A percentile compares a stretch with the other conserved stretches of the same genome.
Evolutionary conservation across 2,113 vertebrate species (phyloP).

Genomic region (Crotalus horridus): DNA sequence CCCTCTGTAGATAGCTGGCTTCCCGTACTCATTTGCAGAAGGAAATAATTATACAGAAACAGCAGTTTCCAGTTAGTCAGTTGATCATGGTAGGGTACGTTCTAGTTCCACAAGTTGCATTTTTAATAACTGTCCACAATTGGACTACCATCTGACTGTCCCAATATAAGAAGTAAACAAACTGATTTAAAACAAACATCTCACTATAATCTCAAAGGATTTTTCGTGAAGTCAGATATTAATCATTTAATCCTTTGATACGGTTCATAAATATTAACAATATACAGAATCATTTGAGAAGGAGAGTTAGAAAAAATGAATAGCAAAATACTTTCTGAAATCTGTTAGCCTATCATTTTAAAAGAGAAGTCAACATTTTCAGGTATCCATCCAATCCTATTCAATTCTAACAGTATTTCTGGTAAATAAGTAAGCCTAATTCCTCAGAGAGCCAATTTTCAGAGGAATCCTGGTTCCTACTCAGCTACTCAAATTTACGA

Average conservation of each 20-base stretch:
- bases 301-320: background rate
- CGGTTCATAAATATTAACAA: background rate
- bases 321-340: background rate
- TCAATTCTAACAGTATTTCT: background rate
- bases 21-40: background rate
- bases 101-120: background rate
- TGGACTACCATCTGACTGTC: background rate
- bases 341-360: background rate
- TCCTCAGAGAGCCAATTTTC: background rate
- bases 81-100: background rate
- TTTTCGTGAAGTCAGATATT: background rate
- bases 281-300: background rate
- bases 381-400: background rate
- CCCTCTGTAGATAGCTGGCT: background rate
- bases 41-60: background rate
- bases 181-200: background rate
- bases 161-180: background rate
- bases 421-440: constrained; percentile 5
- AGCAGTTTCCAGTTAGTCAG: background rate
- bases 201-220: background rate
- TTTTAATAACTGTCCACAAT: background rate
- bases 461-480: background rate
- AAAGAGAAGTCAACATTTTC: background rate
- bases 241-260: background rate
- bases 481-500: background rate